phyloP scores from a whole-genome alignment of 2,113 vertebrate species.

The Scomber scombrus region DNA sequence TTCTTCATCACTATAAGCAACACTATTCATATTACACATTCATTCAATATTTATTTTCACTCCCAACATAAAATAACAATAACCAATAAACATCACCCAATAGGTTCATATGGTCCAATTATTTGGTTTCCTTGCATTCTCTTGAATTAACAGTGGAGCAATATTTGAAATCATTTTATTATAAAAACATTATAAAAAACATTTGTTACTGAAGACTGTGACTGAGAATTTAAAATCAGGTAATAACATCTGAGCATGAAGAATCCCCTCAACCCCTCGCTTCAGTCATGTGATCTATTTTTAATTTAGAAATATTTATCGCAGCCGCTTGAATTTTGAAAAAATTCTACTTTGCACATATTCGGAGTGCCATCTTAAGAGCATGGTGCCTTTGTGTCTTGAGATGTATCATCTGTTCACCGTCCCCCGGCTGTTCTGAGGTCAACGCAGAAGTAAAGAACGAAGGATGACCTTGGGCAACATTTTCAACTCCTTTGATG shows the following conservation, averaged over 20 bases:
- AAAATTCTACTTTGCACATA: not conserved
- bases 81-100: no score
- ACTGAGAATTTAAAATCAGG: not conserved
- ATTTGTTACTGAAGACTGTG: not conserved
- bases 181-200: not conserved
- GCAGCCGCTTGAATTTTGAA: not conserved
- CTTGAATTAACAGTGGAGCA: no score
- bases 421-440: constrained; percentile 40
- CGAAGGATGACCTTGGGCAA: constrained; percentile 15
- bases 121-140: no score
- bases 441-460: constrained; percentile 30
- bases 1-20: not conserved
- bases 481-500: constrained; percentile 54
- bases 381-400: not conserved
- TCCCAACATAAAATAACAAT: no score
- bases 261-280: not conserved
- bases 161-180: no score
- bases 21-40: no score
- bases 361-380: not conserved
- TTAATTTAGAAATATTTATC: constrained; percentile 2
- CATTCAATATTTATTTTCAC: no score
- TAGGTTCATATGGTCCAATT: no score
- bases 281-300: not conserved
- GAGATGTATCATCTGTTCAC: not conserved
- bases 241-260: not conserved